These are phyloP conservation scores for Mesopsocus fuscifrons DNA, from an alignment of 2,888 invertebrate species.

Conservation along the genomic window DNA sequence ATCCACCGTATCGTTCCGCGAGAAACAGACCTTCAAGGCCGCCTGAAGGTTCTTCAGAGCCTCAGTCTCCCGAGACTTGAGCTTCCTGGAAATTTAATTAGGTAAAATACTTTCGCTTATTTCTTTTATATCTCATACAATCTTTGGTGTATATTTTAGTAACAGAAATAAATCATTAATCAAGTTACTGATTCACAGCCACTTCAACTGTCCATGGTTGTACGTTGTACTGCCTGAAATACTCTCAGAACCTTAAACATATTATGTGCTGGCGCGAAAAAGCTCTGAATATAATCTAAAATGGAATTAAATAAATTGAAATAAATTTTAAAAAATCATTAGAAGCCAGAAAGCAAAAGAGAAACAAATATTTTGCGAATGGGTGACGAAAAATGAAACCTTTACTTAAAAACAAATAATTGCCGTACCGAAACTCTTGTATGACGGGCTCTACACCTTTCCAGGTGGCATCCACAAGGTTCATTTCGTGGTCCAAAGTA, in stretches of 20 bases:
- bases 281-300: too few relatives aligned
- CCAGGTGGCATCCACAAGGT: constrained; percentile 32
- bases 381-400: too few relatives aligned
- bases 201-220: too few relatives aligned
- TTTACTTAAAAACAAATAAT: too few relatives aligned
- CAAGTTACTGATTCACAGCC: too few relatives aligned
- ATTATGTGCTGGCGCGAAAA: too few relatives aligned
- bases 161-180: not conserved
- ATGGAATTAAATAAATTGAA: too few relatives aligned
- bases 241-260: too few relatives aligned
- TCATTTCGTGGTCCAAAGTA: constrained; percentile 37
- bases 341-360: too few relatives aligned
- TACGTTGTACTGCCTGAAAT: too few relatives aligned
- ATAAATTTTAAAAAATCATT: too few relatives aligned
- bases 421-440: constrained; percentile 27
- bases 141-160: constrained; percentile 21
- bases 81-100: constrained; percentile 1
- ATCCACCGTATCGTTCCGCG: not conserved
- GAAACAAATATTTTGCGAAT: too few relatives aligned
- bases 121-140: constrained; percentile 9
- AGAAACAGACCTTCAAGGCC: constrained; percentile 1
- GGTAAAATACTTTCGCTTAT: not conserved
- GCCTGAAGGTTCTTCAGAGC: constrained; percentile 5
- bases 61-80: constrained; percentile 2
- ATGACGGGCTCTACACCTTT: constrained; percentile 33